Conservation (phyloP, 1,140 invertebrate species). For the Bombus sylvicola region DNA sequence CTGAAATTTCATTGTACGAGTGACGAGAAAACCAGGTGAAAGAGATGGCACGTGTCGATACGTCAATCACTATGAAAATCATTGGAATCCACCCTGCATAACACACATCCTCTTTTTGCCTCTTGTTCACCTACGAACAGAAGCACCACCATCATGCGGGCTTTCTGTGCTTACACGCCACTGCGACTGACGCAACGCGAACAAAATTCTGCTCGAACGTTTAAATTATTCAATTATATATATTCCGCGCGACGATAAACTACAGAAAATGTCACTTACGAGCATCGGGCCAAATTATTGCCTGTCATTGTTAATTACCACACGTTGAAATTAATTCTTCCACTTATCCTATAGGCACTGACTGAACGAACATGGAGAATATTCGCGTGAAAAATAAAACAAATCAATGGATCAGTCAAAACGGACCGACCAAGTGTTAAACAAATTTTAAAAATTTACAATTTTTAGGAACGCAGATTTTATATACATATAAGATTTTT, state of each 20-base stretch:
- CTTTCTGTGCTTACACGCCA: not conserved
- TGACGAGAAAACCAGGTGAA: slow-evolving; percentile 50
- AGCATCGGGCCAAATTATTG: too few relatives aligned
- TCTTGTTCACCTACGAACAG: slow-evolving; percentile 18
- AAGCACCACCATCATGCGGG: slow-evolving; percentile 6
- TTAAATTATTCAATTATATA: slow-evolving; percentile 18
- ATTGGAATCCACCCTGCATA: slow-evolving; percentile 41
- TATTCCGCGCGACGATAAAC: not conserved
- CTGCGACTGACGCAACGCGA: slow-evolving; percentile 6
- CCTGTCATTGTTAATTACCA: not conserved
- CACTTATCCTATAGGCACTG: too few relatives aligned
- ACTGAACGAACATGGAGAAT: too few relatives aligned
- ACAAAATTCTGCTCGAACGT: slow-evolving; percentile 11
- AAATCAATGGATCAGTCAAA: too few relatives aligned
- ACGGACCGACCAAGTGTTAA: too few relatives aligned
- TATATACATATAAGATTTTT: too few relatives aligned
- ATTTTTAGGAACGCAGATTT: too few relatives aligned
- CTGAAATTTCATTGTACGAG: slow-evolving; percentile 47
- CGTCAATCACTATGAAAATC: slow-evolving; percentile 59
- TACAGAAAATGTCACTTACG: not conserved
- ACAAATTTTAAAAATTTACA: too few relatives aligned
- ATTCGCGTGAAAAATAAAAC: too few relatives aligned
- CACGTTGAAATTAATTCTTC: too few relatives aligned
- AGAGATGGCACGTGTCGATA: slow-evolving; percentile 61
- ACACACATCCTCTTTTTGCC: slow-evolving; percentile 32